Base-by-base conservation (phyloP, 1,140 invertebrate genomes). In the Scaptomyza montana region DNA sequence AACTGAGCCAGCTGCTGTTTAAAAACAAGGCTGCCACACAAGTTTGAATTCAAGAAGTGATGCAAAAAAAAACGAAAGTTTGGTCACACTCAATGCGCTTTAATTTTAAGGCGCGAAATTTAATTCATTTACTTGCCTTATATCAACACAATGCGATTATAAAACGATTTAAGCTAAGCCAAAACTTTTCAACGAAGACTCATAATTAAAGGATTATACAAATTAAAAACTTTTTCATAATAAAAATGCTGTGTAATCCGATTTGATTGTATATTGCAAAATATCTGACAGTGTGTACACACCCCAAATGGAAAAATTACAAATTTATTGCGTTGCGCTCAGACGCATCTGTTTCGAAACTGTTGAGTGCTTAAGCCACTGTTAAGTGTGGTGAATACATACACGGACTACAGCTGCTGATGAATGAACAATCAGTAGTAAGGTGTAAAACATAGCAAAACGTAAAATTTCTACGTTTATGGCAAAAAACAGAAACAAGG, bases 401-500 rank as follows among this genome's bases (percentile, higher is more conserved):
- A 33, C 49, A 51, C 46, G 25, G 43, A 21, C 72, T 63, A 78
- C 79, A 82, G 69, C 75, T 77, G 75, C 80, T 78, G 70, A 82
- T 84, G 80, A 85, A 85, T 85, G 80, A 86, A 86, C 79, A 61
- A 74, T 74, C 63, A 72, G 62, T 77, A 85, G 76, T 74, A 69
- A 86, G 74, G 74, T 75, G 77, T 80, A 77, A 86, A 81, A 78
- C 68, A 81, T 62, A 65, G 79, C 57, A 75, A 74, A 68, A 66
- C 70, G 70, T 71, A 80, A 80, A 82, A 50, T 50, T 54, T 53
- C 46, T 56, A 54, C 56, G 39, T 69, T 71, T 60, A 36, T 62
- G 33, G n/a, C 45, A 39, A 36, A 25, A 66, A 73, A 49, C 28
- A 60, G 67, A 54, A 60, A 55, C 46, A 70, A 63, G 70, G 71